Conservation (phyloP, 2,888 invertebrate genomes). For the Frankliniella fusca region DNA sequence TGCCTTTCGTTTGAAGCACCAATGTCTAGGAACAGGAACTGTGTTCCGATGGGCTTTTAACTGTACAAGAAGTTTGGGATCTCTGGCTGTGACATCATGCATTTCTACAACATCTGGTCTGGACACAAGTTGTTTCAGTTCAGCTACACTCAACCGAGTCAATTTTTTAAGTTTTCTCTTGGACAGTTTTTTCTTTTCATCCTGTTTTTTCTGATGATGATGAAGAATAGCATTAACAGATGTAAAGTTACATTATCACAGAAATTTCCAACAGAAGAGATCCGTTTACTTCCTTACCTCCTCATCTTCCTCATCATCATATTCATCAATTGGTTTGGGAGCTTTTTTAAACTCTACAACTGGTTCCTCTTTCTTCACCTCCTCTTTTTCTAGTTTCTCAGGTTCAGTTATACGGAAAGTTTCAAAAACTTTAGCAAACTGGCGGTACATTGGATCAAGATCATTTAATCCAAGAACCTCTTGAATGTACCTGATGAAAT, state of each 20-base stretch:
- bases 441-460: conserved; percentile 86
- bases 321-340: conserved; percentile 54
- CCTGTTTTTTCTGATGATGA: conserved; percentile 59
- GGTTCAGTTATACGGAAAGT: conserved; percentile 82
- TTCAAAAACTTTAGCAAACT: conserved; percentile 89
- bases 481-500: conserved; percentile 60
- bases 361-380: conserved; percentile 50
- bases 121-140: conserved; percentile 89
- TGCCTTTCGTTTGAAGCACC: conserved; percentile 95
- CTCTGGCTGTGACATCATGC: conserved; percentile 98
- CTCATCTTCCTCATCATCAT: conserved; percentile 67
- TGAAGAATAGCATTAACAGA: conserved; percentile 29
- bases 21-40: conserved; percentile 96
- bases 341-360: conserved; percentile 55
- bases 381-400: conserved; percentile 50
- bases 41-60: conserved; percentile 95
- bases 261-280: not conserved
- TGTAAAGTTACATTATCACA: conserved; percentile 44
- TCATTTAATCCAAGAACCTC: conserved; percentile 83
- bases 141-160: conserved; percentile 92
- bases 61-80: conserved; percentile 93
- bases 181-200: conserved; percentile 84
- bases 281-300: conserved; percentile 52
- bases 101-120: conserved; percentile 99
- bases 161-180: conserved; percentile 93